Evolutionary conservation across 2,797 vertebrate species (phyloP).

Genomic region (Erpetoichthys calabaricus): DNA sequence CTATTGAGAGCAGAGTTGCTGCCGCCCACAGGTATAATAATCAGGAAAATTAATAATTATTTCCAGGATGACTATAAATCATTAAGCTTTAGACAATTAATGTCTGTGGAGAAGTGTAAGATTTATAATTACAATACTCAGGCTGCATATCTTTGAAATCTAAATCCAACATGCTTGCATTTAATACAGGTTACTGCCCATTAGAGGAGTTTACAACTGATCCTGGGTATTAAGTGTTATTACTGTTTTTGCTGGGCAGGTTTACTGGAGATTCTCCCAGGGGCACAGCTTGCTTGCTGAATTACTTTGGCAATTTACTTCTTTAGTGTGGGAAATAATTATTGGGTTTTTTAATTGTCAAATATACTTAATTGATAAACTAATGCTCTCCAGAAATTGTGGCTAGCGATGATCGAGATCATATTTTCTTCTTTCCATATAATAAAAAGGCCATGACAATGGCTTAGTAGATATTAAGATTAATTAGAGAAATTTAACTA

Average conservation of each 20-base stretch:
- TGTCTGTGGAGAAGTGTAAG: conserved; percentile 69
- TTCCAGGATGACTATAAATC: conserved; percentile 83
- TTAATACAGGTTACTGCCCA: conserved; percentile 26
- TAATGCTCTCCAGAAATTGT: no score
- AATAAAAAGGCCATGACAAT: no score
- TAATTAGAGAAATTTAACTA: no score
- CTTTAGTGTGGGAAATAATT: conserved; percentile 16
- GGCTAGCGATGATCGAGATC: no score
- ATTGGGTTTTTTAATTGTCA: conserved; percentile 9
- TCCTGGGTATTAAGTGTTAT: conserved; percentile 20
- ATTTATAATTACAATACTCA: conserved; percentile 77
- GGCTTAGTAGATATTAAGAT: no score
- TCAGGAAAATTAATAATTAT: conserved; percentile 94
- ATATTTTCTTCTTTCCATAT: no score
- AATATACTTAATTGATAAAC: no score
- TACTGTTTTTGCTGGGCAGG: conserved; percentile 15
- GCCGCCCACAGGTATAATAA: conserved; percentile 87
- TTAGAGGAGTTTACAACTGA: conserved; percentile 24
- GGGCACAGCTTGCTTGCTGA: not conserved
- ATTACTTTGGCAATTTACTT: conserved; percentile 2
- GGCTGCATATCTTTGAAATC: conserved; percentile 64
- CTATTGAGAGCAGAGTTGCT: conserved; percentile 63
- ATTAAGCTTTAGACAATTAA: conserved; percentile 91
- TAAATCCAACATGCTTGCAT: conserved; percentile 47
- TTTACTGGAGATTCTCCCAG: not conserved